Conservation (phyloP, 2,888 invertebrate species). For the Amphipyra tragopoginis region DNA sequence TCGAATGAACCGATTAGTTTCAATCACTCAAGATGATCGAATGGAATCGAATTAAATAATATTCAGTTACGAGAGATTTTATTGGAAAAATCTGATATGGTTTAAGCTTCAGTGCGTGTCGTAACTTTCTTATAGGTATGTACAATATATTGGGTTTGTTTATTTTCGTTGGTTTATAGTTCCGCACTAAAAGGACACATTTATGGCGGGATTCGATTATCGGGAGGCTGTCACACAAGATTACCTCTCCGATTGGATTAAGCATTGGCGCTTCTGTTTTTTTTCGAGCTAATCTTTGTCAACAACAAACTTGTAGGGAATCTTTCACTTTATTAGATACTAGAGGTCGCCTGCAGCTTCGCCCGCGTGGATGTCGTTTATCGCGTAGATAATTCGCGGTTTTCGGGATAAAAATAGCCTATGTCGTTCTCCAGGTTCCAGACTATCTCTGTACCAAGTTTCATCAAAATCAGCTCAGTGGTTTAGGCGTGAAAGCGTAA, state of each 20-base stretch:
- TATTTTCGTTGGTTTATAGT: conserved; percentile 30
- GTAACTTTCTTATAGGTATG: conserved; percentile 21
- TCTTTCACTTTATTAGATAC: no score
- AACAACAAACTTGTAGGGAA: background rate
- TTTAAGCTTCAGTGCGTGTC: conserved; percentile 3
- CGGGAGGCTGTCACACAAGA: conserved; percentile 13
- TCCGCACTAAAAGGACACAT: conserved; percentile 28
- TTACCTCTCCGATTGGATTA: conserved; percentile 7
- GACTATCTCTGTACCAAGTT: no score
- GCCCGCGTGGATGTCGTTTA: no score
- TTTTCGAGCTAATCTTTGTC: background rate
- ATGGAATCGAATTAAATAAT: conserved; percentile 30
- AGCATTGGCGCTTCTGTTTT: background rate
- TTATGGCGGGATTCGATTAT: conserved; percentile 45
- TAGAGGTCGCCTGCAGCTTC: no score
- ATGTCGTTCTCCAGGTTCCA: no score
- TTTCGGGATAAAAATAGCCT: no score
- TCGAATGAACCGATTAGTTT: conserved; percentile 25
- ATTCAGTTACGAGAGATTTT: conserved; percentile 31
- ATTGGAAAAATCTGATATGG: conserved; percentile 35
- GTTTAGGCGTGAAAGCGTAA: no score
- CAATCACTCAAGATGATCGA: conserved; percentile 19
- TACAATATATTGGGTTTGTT: conserved; percentile 14
- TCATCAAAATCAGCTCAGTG: no score
- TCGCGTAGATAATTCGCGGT: no score